These are phyloP conservation scores for Corydoras sp. DNA, from an alignment of 2,113 vertebrate genomes.

Conservation along the genomic window DNA sequence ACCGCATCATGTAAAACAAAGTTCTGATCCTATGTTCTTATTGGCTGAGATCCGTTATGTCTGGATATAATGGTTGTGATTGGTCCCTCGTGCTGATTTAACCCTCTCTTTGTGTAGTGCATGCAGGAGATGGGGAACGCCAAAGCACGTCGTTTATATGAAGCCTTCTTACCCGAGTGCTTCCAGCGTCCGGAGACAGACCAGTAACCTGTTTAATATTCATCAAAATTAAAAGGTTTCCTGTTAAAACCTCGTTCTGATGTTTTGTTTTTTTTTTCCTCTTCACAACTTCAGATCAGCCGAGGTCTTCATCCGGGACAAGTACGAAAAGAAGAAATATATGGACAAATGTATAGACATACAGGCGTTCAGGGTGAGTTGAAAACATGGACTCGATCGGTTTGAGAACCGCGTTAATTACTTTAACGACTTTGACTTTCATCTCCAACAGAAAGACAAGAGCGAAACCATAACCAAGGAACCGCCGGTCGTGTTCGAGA, in stretches of 20 bases:
- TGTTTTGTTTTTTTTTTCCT: slow-evolving; percentile 46
- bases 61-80: too few species aligned
- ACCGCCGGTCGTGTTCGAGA: slow-evolving; percentile 89
- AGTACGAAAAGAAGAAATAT: slow-evolving; percentile 97
- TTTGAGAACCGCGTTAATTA: not conserved
- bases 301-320: slow-evolving; percentile 92
- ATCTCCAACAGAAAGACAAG: slow-evolving; percentile 79
- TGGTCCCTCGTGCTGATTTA: not conserved
- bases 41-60: too few species aligned
- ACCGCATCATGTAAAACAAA: too few species aligned
- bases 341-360: slow-evolving; percentile 93
- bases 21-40: too few species aligned
- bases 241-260: too few species aligned
- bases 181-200: slow-evolving; percentile 91
- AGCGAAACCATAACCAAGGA: slow-evolving; percentile 76
- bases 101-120: slow-evolving; percentile 63
- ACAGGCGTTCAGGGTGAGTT: slow-evolving; percentile 77
- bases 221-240: too few species aligned
- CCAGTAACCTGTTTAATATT: slow-evolving; percentile 70
- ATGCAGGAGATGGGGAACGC: slow-evolving; percentile 97
- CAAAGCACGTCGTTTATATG: slow-evolving; percentile 90
- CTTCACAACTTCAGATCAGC: slow-evolving; percentile 71
- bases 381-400: not conserved
- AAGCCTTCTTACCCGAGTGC: slow-evolving; percentile 90
- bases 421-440: not conserved